Base-by-base conservation (phyloP, 1,140 invertebrate genomes). In the Hirudo medicinalis region DNA sequence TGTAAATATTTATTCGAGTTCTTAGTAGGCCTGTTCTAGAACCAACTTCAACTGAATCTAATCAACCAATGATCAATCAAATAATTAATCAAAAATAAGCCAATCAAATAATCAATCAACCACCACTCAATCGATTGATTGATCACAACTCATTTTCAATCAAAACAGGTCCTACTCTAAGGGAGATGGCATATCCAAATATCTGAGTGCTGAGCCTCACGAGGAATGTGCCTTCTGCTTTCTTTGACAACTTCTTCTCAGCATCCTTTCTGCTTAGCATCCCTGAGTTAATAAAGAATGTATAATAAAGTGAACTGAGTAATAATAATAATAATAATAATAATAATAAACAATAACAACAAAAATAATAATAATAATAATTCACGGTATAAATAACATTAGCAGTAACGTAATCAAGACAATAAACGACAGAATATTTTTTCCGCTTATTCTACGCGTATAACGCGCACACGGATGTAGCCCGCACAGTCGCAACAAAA, bases 141-240 rank as follows among this genome's bases (percentile, higher is more conserved):
- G 19, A 63, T 63, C 22, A 2, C 43, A 63, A 63, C 17, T 25
- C 22, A 63, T 22, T 11, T 11, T 22, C 29, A 25, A 63, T 25
- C 22, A 25, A 63, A 63, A 63, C 22, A 13, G 32, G 32, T 36
- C 32, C 32, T n/a, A 63, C 57, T 15, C 29, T 63, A 22, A 63
- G 29, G 1, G 57, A 63, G 57, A 63, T 13, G 11, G 57, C 57
- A 32, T 63, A 63, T 25, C 57, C 57, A n/a, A 63, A 63, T 22
- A 63, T 63, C 29, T 63, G 57, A n/a, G 22, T 63, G 29, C 57
- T 63, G 22, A 63, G 57, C 17, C 57, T 22, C 9, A 63, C 29
- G 11, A 63, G 29, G 19, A 63, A 63, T n/a, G 57, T 63, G 9
- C 57, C 57, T 20, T 63, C 57, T 11, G 57, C 11, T 63, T 63